Percentiles rank a stretch among this genome's conserved stretches.
Conservation (phyloP, 2,888 invertebrate genomes). For the Watsonalla cultraria region DNA sequence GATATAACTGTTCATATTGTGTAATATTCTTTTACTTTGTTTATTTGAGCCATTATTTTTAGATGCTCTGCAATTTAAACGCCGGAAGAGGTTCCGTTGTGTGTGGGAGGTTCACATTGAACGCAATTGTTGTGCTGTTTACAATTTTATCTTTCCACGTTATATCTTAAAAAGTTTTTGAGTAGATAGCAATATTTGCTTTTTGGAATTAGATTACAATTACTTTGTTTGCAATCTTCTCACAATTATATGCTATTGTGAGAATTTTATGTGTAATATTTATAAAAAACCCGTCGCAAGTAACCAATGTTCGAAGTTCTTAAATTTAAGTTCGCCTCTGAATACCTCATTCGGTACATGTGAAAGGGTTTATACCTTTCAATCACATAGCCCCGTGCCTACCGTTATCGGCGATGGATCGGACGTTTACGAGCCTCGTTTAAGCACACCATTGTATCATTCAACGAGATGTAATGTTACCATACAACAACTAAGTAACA, state of each 20-base stretch:
- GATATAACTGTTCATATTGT: constrained; percentile 43
- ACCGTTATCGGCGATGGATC: constrained; percentile 52
- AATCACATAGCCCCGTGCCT: constrained; percentile 41
- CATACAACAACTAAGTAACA: constrained; percentile 30
- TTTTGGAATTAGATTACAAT: not conserved
- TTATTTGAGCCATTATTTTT: constrained; percentile 54
- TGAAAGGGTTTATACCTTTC: constrained; percentile 34
- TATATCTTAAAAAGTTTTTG: constrained; percentile 27
- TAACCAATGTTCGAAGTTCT: too few species aligned
- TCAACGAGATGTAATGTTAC: constrained; percentile 41
- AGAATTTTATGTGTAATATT: not conserved
- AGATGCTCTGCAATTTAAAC: constrained; percentile 53
- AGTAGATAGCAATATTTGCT: constrained; percentile 10
- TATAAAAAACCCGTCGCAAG: not conserved
- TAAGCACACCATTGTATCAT: constrained; percentile 43
- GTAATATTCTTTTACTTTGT: constrained; percentile 46
- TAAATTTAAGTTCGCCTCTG: not conserved
- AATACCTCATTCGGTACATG: constrained; percentile 18
- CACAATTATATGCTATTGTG: too few species aligned
- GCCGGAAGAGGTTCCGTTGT: constrained; percentile 65
- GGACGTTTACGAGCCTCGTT: constrained; percentile 46
- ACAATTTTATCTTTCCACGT: constrained; percentile 37
- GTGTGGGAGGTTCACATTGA: constrained; percentile 51
- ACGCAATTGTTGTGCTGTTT: constrained; percentile 46
- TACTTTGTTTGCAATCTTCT: too few species aligned